Evolutionary conservation across 2,113 vertebrate genomes (phyloP), one percentile per base, ranked within the genome.

Genomic region (Cygnus buccinator): DNA sequence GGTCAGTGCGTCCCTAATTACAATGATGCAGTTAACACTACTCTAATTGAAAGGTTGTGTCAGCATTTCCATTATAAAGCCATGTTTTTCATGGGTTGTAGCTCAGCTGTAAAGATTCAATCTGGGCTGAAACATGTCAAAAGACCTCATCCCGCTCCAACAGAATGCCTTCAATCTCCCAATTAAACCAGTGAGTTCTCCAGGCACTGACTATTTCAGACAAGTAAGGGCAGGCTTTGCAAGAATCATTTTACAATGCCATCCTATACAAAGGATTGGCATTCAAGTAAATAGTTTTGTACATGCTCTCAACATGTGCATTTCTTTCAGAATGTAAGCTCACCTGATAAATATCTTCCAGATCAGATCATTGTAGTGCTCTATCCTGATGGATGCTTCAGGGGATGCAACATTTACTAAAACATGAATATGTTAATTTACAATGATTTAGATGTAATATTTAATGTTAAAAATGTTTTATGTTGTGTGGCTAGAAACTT

Each of bases 11-110:
- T 97, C 86, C 84, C 59, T 97, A 96, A 96, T 95, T 96, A 96
- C 91, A 93, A 96, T 77, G 84, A 80, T 73, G 78, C 87, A 84
- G 61, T 94, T 93, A 96, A 80, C 84, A 94, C 66, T 81, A 92
- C 66, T 90, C 71, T 97, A 96, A 97, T 96, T 97, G 94, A 97
- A 95, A 95, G 94, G 83, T 91, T 71, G 33, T 94, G 90, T 87
- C 79, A 97, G 93, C 91, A 97, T 97, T 97, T 97, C 96, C 95
- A 95, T 95, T 86, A 83, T 87, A 97, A 97, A 94, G 78, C 91
- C 80, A 72, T 93, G 76, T 96, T 96, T 97, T 97, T 96, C 91
- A 94, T 93, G 84, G 90, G 91, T 93, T 97, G 90, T 97, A 96
- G 96, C 63, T 97, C 94, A 97, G 85, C 91, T 96, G 78, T 96